phyloP scores from a whole-genome alignment of 2,797 vertebrate species.

The Mormyrus hasselquistii region DNA sequence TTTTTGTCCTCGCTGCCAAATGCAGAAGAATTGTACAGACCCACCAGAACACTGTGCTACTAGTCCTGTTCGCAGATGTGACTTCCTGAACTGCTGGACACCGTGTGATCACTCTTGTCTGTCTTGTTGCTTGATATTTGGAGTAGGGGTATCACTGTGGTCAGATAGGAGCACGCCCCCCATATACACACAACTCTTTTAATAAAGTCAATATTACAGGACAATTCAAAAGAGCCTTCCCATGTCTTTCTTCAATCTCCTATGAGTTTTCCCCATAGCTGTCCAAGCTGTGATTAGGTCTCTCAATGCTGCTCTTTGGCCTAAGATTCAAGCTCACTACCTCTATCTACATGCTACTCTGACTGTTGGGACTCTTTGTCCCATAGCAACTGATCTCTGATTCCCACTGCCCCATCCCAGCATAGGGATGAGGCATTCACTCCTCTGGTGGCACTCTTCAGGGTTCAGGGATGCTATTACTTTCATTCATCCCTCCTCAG shows the following conservation, averaged over 20 bases:
- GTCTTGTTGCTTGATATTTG: neutral
- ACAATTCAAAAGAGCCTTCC: neutral
- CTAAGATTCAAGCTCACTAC: neutral
- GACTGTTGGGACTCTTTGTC: neutral
- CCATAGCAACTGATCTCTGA: neutral
- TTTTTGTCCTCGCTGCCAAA: neutral
- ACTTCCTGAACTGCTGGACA: neutral
- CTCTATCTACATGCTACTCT: neutral
- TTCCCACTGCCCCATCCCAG: neutral
- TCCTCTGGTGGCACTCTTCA: neutral
- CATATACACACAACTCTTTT: neutral
- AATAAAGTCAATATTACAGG: neutral
- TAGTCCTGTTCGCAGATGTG: conserved; percentile 8
- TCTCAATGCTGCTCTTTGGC: neutral
- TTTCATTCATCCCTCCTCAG: neutral
- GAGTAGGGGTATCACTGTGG: neutral
- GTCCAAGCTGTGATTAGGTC: neutral
- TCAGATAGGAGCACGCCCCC: neutral
- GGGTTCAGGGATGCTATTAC: neutral
- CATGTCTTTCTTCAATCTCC: neutral
- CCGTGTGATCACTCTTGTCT: neutral
- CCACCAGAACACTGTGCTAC: conserved; percentile 7
- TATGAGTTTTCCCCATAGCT: neutral
- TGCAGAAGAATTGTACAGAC: neutral
- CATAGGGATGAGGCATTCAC: neutral